Evolutionary conservation across 2,113 vertebrate species (phyloP), one percentile per base, ranked within the genome.

Genomic region (Grammomys surdaster): DNA sequence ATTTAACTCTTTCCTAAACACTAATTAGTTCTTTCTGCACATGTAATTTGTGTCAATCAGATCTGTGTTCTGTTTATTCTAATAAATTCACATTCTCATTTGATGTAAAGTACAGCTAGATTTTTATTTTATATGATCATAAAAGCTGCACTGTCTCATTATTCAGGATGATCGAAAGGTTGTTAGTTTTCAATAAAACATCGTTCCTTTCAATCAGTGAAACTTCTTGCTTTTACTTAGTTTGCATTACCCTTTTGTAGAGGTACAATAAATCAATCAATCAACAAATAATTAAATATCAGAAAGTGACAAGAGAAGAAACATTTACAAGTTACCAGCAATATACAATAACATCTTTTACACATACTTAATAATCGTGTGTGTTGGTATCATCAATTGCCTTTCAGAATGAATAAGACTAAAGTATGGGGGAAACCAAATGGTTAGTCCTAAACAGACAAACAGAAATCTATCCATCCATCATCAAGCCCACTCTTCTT

Each of bases 11-110:
- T 85, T n/a, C 58, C 31, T 75, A 82, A 87, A 73, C 31, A 78
- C 36, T 7, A 91, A 93, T 87, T 92, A 76, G 85, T 63, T 73
- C 72, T 73, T 46, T 86, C 14, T 70, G 31, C 19, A 8, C 20
- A 85, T 17, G 87, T 13, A 85, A 65, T 95, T 78, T 88, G 1
- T 85, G 77, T 54, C 43, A 76, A 69, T 46, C 40, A 40, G 19
- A 10, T 81, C 78, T 93, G n/a, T 91, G 24, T 60, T 82, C 40
- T 48, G 33, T 9, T 91, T 81, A 94, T 88, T 87, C 63, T 17
- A 26, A 54, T 26, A 58, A 6, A 22, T 75, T 91, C 31, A 10
- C 75, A 22, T 54, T 76, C 24, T 88, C 31, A 13, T 69, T 77
- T 81, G 13, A 1, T 85, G 6, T 89, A 91, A 73, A n/a, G 40